A percentile compares a stretch with the other conserved stretches of the same genome.
phyloP scores from a whole-genome alignment of 2,797 vertebrate genomes.

The Ptychadena robeensis region DNA sequence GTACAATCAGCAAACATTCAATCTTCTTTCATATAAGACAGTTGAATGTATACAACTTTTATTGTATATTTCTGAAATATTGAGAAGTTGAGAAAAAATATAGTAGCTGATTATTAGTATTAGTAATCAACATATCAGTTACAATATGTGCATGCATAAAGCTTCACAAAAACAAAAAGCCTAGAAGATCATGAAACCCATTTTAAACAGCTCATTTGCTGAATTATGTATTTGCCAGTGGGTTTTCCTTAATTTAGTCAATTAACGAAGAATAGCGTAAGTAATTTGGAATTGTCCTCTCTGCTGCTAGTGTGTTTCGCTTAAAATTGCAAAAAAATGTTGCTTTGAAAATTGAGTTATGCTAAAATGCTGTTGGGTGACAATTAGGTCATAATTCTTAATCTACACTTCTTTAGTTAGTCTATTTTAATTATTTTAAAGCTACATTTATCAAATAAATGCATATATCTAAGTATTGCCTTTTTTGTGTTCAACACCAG shows the following conservation, averaged over 20 bases:
- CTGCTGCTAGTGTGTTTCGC: slow-evolving; percentile 46
- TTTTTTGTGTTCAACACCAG: not conserved
- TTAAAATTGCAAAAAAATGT: slow-evolving; percentile 40
- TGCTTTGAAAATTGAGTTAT: slow-evolving; percentile 38
- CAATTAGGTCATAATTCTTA: slow-evolving; percentile 39
- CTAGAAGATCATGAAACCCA: slow-evolving; percentile 62
- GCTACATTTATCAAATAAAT: too few relatives aligned
- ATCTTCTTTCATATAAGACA: too few relatives aligned
- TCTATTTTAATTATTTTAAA: not conserved
- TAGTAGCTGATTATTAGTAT: not conserved
- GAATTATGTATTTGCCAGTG: slow-evolving; percentile 67
- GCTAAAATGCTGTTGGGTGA: slow-evolving; percentile 21
- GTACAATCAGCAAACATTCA: too few relatives aligned
- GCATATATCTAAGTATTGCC: not conserved
- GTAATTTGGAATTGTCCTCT: slow-evolving; percentile 60
- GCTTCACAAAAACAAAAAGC: slow-evolving; percentile 48
- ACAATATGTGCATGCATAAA: slow-evolving; percentile 18
- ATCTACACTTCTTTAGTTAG: not conserved
- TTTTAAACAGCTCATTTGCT: slow-evolving; percentile 66
- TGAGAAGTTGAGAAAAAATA: not conserved
- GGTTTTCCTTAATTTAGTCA: slow-evolving; percentile 66
- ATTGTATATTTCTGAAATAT: not conserved
- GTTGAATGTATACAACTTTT: too few relatives aligned
- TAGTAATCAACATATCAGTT: slow-evolving; percentile 15
- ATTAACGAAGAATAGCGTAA: slow-evolving; percentile 62